Conservation (phyloP, 2,888 invertebrate genomes). For the Eupeodes latifasciatus region DNA sequence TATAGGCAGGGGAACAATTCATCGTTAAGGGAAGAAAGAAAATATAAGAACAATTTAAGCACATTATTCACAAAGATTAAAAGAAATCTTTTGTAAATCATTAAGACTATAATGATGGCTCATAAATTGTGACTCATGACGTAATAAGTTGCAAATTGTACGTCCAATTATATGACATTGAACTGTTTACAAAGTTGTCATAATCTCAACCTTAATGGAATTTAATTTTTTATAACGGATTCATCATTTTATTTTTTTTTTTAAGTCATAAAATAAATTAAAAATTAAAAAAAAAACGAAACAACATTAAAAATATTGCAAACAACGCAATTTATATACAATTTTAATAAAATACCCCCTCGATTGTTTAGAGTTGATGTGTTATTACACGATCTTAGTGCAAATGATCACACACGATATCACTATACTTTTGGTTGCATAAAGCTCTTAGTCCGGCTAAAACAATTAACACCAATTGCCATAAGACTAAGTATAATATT, state of each 20-base stretch:
- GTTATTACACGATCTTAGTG: neutral
- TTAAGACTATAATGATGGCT: no score
- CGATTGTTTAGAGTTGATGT: neutral
- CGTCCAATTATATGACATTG: slow-evolving; percentile 8
- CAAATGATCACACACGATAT: slow-evolving; percentile 23
- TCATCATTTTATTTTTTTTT: slow-evolving; percentile 24
- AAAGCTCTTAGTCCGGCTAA: slow-evolving; percentile 61
- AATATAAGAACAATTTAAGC: no score
- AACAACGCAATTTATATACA: slow-evolving; percentile 47
- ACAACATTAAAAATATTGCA: slow-evolving; percentile 33
- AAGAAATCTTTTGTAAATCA: neutral
- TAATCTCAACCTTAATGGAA: slow-evolving; percentile 18
- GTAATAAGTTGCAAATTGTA: no score
- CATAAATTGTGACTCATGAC: no score
- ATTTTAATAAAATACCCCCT: slow-evolving; percentile 10
- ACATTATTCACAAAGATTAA: no score
- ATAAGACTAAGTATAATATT: neutral
- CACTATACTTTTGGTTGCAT: slow-evolving; percentile 44
- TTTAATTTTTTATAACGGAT: slow-evolving; percentile 44
- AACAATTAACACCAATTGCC: slow-evolving; percentile 66
- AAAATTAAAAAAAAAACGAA: slow-evolving; percentile 21
- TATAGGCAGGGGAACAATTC: no score
- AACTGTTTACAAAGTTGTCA: slow-evolving; percentile 21
- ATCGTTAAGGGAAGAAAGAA: no score
- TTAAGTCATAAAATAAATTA: slow-evolving; percentile 21